Conservation (phyloP, 2,888 invertebrate species). For the Eristalis intricaria region DNA sequence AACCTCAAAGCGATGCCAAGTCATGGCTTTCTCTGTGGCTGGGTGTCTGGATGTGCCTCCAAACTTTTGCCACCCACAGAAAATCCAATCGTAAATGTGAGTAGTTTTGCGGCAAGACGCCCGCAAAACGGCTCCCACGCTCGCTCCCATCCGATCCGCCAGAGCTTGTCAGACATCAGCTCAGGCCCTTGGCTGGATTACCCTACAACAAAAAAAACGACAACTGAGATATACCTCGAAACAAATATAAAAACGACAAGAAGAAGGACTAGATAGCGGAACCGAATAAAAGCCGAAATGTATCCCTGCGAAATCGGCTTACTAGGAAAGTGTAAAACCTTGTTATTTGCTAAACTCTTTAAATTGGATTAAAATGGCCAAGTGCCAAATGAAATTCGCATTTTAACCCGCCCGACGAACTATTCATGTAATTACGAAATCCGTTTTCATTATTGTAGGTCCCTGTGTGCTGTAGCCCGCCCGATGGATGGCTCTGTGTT, state of each 20-base stretch:
- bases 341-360: slow-evolving; percentile 72
- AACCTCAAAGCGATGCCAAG: slow-evolving; percentile 67
- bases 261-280: not conserved
- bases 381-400: slow-evolving; percentile 73
- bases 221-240: not conserved
- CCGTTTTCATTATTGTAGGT: slow-evolving; percentile 70
- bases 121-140: slow-evolving; percentile 7
- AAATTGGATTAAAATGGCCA: slow-evolving; percentile 73
- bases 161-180: no score
- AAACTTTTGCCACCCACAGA: slow-evolving; percentile 60
- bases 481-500: slow-evolving; percentile 7
- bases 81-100: slow-evolving; percentile 58
- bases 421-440: slow-evolving; percentile 72
- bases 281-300: slow-evolving; percentile 49
- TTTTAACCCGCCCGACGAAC: slow-evolving; percentile 69
- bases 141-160: not conserved
- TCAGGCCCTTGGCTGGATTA: not conserved
- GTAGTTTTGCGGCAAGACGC: slow-evolving; percentile 53
- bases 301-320: slow-evolving; percentile 66
- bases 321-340: slow-evolving; percentile 71
- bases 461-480: not conserved
- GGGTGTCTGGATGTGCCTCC: slow-evolving; percentile 35
- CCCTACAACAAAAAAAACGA: not conserved
- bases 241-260: slow-evolving; percentile 4
- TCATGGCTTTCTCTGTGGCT: slow-evolving; percentile 55